Evolutionary conservation across 2,797 vertebrate genomes (phyloP).

Genomic region (Acestrorhynchus altus): DNA sequence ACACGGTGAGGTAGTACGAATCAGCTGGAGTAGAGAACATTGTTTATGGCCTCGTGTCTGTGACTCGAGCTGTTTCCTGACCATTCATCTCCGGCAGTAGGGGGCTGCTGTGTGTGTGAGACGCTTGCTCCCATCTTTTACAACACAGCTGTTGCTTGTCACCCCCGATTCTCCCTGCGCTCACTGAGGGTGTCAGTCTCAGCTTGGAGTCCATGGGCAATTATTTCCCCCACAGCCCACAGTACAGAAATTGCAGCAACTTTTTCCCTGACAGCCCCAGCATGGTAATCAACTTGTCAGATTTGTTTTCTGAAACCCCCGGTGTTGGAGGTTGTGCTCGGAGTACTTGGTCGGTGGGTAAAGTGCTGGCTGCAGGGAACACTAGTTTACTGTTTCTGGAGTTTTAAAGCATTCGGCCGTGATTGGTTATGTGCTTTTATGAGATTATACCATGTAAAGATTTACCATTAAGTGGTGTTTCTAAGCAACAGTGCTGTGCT

Average conservation of each 20-base stretch:
- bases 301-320: constrained; percentile 19
- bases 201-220: constrained; percentile 43
- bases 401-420: neutral
- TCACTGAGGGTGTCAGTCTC: constrained; percentile 31
- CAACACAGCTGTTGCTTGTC: constrained; percentile 64
- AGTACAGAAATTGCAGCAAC: constrained; percentile 32
- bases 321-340: neutral
- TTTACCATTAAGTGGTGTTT: neutral
- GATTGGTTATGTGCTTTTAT: neutral
- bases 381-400: neutral
- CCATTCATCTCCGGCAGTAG: constrained; percentile 15
- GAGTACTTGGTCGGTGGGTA: neutral
- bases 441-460: neutral
- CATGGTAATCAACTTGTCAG: constrained; percentile 59
- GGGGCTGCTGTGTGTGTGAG: neutral
- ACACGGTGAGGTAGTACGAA: neutral
- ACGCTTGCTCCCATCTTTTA: constrained; percentile 8
- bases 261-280: constrained; percentile 48
- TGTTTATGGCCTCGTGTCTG: constrained; percentile 1
- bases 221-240: constrained; percentile 35
- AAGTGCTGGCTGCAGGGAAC: neutral
- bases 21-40: neutral
- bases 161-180: constrained; percentile 39
- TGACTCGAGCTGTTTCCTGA: constrained; percentile 1
- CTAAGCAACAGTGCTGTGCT: no score